A percentile compares a stretch with the other conserved stretches of the same genome.
Evolutionary conservation across 1,140 invertebrate genomes (phyloP).

Genomic region (Heliothis virescens): DNA sequence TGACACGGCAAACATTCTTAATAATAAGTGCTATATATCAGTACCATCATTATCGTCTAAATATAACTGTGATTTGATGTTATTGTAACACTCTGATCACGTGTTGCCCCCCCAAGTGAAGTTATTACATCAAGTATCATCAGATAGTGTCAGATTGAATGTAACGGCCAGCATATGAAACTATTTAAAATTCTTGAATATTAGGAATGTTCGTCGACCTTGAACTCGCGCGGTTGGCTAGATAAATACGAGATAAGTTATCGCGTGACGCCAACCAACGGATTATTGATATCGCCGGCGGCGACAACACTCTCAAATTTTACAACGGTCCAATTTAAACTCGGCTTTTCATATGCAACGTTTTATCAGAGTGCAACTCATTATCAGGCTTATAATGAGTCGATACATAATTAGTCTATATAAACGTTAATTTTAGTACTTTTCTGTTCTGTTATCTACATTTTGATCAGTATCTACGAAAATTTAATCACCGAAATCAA

Average conservation of each 20-base stretch:
- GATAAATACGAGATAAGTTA: slow-evolving; percentile 45
- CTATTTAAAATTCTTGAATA: slow-evolving; percentile 36
- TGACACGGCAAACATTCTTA: no score
- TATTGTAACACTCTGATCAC: neutral
- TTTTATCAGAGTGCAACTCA: no score
- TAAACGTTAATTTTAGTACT: no score
- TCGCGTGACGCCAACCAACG: slow-evolving; percentile 39
- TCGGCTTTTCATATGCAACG: neutral
- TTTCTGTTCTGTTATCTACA: no score
- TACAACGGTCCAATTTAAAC: slow-evolving; percentile 8
- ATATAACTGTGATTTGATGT: neutral
- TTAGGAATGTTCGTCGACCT: slow-evolving; percentile 20
- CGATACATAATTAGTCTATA: no score
- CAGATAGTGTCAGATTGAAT: no score
- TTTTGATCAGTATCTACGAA: no score
- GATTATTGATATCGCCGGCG: slow-evolving; percentile 35
- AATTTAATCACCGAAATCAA: no score
- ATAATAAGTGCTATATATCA: neutral
- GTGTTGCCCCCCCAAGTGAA: no score
- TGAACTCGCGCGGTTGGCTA: slow-evolving; percentile 42
- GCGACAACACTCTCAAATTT: neutral
- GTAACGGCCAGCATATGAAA: neutral
- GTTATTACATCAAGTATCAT: no score
- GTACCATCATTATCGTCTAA: neutral
- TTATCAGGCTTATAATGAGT: no score